Conservation (phyloP, 2,113 vertebrate genomes). For the Labeo rohita region DNA sequence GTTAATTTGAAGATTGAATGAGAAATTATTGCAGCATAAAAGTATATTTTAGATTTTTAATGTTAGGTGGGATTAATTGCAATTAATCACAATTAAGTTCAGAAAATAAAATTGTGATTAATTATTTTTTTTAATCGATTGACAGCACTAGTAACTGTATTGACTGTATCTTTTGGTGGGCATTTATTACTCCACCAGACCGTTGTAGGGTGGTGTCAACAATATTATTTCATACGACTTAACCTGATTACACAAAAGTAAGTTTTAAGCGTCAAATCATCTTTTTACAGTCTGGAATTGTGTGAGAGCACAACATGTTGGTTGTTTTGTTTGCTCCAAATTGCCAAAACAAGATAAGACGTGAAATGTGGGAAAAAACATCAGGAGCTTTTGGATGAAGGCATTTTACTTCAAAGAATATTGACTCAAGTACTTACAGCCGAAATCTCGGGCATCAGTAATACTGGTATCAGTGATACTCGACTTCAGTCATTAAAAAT, state of each 20-base stretch:
- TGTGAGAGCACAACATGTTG: not conserved
- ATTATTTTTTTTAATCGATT: too few relatives aligned
- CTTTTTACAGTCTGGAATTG: not conserved
- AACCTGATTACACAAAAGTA: not conserved
- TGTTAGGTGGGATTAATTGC: too few relatives aligned
- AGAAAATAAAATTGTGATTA: too few relatives aligned
- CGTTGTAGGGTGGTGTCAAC: not conserved
- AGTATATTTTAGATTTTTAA: too few relatives aligned
- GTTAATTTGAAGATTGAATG: too few relatives aligned
- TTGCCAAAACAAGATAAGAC: constrained; percentile 20
- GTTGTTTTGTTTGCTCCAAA: constrained; percentile 23
- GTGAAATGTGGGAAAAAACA: not conserved
- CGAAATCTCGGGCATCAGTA: not conserved
- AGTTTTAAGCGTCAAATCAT: not conserved
- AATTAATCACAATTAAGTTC: too few relatives aligned
- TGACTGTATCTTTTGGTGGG: not conserved
- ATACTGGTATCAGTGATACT: too few relatives aligned
- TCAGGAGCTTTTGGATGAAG: not conserved
- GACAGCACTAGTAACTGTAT: not conserved
- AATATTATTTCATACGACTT: not conserved
- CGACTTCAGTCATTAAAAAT: too few relatives aligned
- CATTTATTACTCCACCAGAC: not conserved
- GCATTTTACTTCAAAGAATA: constrained; percentile 29
- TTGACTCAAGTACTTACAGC: not conserved
- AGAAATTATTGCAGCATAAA: too few relatives aligned